phyloP scores from a whole-genome alignment of 2,888 invertebrate species.

The Antheraea yamamai region DNA sequence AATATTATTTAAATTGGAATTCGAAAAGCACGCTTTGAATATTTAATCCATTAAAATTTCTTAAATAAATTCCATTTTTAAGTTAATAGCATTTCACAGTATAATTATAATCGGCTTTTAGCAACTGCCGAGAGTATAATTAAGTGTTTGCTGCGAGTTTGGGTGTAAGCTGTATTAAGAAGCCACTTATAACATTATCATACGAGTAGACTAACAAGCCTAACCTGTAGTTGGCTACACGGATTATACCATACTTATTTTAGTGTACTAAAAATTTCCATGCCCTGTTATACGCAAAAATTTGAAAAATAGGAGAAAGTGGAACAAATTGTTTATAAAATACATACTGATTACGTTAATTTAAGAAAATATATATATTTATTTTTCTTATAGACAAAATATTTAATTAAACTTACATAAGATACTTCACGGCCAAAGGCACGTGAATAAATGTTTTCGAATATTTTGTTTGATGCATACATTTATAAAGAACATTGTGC shows the following conservation, averaged over 20 bases:
- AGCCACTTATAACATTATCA: no score
- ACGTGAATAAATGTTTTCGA: neutral
- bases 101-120: neutral
- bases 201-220: no score
- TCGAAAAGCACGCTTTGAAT: neutral
- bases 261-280: no score
- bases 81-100: neutral
- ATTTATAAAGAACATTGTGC: neutral
- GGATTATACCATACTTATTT: no score
- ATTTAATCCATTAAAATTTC: neutral
- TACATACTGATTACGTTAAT: no score
- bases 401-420: neutral
- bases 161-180: no score
- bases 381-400: no score
- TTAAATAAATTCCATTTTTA: neutral
- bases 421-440: neutral
- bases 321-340: no score
- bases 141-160: neutral
- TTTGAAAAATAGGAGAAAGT: no score
- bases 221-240: no score
- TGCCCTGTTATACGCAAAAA: no score
- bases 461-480: neutral
- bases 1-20: neutral
- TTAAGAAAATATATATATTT: no score
- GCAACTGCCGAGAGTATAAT: neutral